phyloP scores from a whole-genome alignment of 1,140 invertebrate species.

The Drosophila kepulauana region DNA sequence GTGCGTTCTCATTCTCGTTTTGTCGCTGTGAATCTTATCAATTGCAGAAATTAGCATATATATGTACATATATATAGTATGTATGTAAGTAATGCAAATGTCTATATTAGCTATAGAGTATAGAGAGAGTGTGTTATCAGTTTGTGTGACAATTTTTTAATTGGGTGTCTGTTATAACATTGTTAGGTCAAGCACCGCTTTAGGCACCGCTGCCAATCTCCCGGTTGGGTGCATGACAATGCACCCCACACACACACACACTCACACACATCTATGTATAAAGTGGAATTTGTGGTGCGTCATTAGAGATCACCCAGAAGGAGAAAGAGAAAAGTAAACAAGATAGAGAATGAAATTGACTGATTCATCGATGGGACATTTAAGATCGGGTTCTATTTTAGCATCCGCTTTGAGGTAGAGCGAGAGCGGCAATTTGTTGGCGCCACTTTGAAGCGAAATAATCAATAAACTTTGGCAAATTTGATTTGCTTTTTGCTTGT shows the following conservation, averaged over 20 bases:
- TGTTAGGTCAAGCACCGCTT: conserved; percentile 79
- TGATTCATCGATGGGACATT: conserved; percentile 56
- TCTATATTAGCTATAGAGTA: conserved; percentile 18
- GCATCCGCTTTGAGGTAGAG: conserved; percentile 62
- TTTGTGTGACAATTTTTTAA: conserved; percentile 58
- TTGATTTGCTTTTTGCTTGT: conserved; percentile 37
- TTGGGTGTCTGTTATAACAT: conserved; percentile 64
- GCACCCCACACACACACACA: conserved; percentile 17
- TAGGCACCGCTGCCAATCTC: conserved; percentile 51
- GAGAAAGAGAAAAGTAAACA: conserved; percentile 30
- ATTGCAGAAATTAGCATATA: conserved; percentile 74
- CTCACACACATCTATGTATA: too few relatives aligned
- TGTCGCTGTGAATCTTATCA: conserved; percentile 61
- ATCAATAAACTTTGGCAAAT: conserved; percentile 67
- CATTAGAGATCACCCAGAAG: conserved; percentile 40
- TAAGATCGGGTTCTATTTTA: conserved; percentile 52
- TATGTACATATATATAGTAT: conserved; percentile 16
- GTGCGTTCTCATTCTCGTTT: conserved; percentile 19
- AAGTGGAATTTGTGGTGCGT: conserved; percentile 46
- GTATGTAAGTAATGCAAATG: conserved; percentile 16
- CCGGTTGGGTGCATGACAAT: conserved; percentile 44
- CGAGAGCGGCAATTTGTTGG: conserved; percentile 60
- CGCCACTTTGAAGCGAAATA: conserved; percentile 79
- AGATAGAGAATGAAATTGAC: not conserved
- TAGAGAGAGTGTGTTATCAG: conserved; percentile 34